Evolutionary conservation across 2,113 vertebrate species (phyloP), one percentile per base, ranked within the genome.

Genomic region (Pseudorasbora parva): DNA sequence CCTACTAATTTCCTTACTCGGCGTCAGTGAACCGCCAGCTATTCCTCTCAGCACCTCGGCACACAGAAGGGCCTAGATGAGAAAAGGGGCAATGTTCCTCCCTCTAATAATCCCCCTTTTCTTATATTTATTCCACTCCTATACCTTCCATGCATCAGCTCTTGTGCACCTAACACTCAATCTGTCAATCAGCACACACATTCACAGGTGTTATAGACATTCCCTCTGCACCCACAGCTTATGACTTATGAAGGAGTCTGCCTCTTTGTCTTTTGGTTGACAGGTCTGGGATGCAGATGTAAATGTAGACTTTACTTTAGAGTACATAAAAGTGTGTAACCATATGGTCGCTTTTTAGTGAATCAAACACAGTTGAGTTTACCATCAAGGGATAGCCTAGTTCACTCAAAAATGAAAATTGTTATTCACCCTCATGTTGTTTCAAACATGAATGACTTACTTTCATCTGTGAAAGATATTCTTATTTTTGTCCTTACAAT

Each of bases 1-100:
- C 84, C 87, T 86, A 86, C 33, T 86, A 86, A 88, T 86, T 88
- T 86, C 59, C 78, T 60, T 43, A 59, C 54, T 51, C 74, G 41
- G 56, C 21, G 54, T 21, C 43, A 21, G 27, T 56, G 54, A 80
- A 73, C 86, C 45, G n/a, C 72, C 33, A 71, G 82, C 82, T 64
- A 77, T 82, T 82, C 78, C 82, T 87, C 33, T 78, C 64, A 57
- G 64, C 74, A 45, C 45, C 77, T 8, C 27, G 10, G 37, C 47
- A 30, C 78, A 73, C 54, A 17, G 11, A 57, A 45, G 84, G 71
- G 23, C 37, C 4, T 76, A 78, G 77, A 51, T 66, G 76, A 84
- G 60, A 7, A 71, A 17, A 30, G 12, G 2, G 17, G 27, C 9
- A 72, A 19, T 51, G 60, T 14, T 25, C 60, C 78, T 64, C 78